Evolutionary conservation across 1,140 invertebrate species (phyloP).

Genomic region (Holcopasites calliopsidis): DNA sequence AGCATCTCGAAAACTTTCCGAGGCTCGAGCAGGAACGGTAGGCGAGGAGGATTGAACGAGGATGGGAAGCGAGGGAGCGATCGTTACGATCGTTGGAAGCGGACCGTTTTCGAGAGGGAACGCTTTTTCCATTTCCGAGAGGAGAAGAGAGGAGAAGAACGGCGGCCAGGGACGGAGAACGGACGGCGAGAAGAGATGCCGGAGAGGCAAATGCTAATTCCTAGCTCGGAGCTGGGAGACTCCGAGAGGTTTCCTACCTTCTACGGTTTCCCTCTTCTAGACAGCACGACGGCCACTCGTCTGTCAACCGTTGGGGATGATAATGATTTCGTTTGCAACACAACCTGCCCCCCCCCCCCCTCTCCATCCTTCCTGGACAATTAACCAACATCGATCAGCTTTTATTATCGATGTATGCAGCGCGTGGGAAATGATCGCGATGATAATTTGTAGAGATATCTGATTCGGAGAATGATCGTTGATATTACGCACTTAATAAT

Average conservation of each 20-base stretch:
- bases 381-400: neutral
- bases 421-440: no score
- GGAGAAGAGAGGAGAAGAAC: constrained; percentile 13
- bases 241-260: constrained; percentile 79
- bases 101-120: constrained; percentile 39
- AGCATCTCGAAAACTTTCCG: constrained; percentile 36
- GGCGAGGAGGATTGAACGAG: constrained; percentile 7
- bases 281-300: constrained; percentile 55
- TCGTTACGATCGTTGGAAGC: constrained; percentile 54
- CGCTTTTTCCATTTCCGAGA: constrained; percentile 15
- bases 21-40: constrained; percentile 18
- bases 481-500: no score
- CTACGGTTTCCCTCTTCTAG: constrained; percentile 77
- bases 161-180: constrained; percentile 16
- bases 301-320: constrained; percentile 49
- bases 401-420: neutral
- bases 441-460: no score
- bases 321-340: constrained; percentile 46
- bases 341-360: neutral
- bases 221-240: constrained; percentile 73
- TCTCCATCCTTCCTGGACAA: neutral
- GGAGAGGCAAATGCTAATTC: constrained; percentile 70
- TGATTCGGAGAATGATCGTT: no score
- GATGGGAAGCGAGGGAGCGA: constrained; percentile 34
- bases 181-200: constrained; percentile 57